Percentiles rank a stretch among this genome's conserved stretches.
Evolutionary conservation across 1,140 invertebrate genomes (phyloP).

Genomic region (Battus philenor): DNA sequence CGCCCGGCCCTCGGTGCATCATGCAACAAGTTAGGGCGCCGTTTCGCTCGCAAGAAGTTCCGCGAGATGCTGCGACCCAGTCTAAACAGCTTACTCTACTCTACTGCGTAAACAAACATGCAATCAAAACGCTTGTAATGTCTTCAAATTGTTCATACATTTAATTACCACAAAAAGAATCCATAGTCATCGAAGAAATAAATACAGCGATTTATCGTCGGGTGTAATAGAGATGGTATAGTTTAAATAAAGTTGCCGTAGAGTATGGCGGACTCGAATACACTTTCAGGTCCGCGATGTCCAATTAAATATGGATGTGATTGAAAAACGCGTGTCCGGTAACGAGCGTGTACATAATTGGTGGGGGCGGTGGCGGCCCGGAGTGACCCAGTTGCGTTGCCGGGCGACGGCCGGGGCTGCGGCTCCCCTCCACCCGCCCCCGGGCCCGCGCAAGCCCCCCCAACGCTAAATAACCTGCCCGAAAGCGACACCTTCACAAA

Average conservation of each 20-base stretch:
- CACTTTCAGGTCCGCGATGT: constrained; percentile 67
- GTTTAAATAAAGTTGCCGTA: constrained; percentile 60
- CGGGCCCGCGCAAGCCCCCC: constrained; percentile 26
- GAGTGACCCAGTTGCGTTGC: constrained; percentile 73
- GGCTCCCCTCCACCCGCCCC: constrained; percentile 29
- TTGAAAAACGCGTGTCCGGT: constrained; percentile 75
- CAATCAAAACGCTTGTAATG: too few species aligned
- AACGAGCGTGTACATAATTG: constrained; percentile 75
- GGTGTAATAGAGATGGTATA: constrained; percentile 25
- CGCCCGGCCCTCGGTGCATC: constrained; percentile 54
- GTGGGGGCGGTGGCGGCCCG: constrained; percentile 56
- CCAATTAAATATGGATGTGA: constrained; percentile 76
- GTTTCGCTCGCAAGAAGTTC: constrained; percentile 53
- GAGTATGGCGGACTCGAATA: constrained; percentile 62
- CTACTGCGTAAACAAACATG: too few species aligned
- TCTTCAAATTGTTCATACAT: too few species aligned
- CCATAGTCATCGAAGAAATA: not conserved
- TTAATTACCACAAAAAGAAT: too few species aligned
- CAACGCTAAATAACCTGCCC: constrained; percentile 71
- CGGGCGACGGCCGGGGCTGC: constrained; percentile 52
- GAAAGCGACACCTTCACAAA: constrained; percentile 72
- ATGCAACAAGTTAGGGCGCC: constrained; percentile 71
- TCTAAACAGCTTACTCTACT: too few species aligned
- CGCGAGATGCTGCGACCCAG: constrained; percentile 30
- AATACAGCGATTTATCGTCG: not conserved